Evolutionary conservation across 1,140 invertebrate species (phyloP).

Genomic region (Solen grandis): DNA sequence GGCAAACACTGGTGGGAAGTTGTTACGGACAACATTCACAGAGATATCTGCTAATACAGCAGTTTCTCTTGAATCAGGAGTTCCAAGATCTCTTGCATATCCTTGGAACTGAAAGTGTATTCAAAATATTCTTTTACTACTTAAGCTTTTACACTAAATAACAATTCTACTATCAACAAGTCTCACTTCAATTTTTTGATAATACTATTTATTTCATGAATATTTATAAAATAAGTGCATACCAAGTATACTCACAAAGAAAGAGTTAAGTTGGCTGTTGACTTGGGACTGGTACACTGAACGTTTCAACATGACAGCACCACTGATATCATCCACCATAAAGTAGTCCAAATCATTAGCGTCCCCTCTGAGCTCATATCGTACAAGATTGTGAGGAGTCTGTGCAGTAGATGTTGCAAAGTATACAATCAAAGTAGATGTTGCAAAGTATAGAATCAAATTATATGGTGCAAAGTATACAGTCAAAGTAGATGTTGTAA

Average conservation of each 20-base stretch:
- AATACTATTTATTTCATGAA: no score
- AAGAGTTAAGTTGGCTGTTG: slow-evolving; percentile 84
- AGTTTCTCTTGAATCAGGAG: slow-evolving; percentile 86
- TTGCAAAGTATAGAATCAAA: no score
- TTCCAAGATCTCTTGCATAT: slow-evolving; percentile 84
- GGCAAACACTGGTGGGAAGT: slow-evolving; percentile 56
- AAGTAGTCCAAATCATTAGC: slow-evolving; percentile 82
- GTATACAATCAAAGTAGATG: no score
- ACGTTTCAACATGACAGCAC: slow-evolving; percentile 89
- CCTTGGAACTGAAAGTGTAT: slow-evolving; percentile 67
- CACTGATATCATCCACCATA: slow-evolving; percentile 92
- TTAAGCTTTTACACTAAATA: neutral
- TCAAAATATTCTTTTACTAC: neutral
- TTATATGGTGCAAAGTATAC: no score
- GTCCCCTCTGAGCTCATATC: slow-evolving; percentile 62
- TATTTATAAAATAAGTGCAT: no score
- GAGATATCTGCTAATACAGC: slow-evolving; percentile 87
- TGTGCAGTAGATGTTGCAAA: no score
- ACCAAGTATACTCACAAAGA: slow-evolving; percentile 22
- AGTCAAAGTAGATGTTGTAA: no score
- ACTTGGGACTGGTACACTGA: slow-evolving; percentile 82
- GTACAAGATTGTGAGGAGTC: slow-evolving; percentile 62
- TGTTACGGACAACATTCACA: slow-evolving; percentile 61
- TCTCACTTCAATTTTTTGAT: no score
- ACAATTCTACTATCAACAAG: no score